Conservation (phyloP, 2,888 invertebrate genomes). For the Athetis lepigone region DNA sequence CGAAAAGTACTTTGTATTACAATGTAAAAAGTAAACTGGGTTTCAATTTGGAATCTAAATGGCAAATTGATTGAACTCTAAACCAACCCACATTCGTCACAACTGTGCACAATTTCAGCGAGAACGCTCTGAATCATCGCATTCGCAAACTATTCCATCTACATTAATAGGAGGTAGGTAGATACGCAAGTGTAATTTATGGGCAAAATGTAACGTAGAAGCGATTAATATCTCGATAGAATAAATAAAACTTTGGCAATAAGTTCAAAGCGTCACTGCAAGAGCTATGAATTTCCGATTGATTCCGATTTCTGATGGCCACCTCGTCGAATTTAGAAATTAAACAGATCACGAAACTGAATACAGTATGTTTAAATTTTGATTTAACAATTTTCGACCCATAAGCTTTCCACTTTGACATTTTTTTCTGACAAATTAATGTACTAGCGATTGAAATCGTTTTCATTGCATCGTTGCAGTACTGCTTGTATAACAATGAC, state of each 20-base stretch:
- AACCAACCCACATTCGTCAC: background rate
- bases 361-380: constrained; percentile 2
- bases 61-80: background rate
- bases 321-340: background rate
- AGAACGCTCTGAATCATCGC: constrained; percentile 35
- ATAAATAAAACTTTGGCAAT: constrained; percentile 43
- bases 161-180: constrained; percentile 19
- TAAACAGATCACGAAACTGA: constrained; percentile 3
- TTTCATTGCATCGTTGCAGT: constrained; percentile 20
- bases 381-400: no score
- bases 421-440: no score
- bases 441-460: no score
- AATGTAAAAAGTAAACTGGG: background rate
- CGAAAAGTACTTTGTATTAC: no score
- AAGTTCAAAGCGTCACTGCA: constrained; percentile 33
- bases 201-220: constrained; percentile 7
- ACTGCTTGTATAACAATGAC: constrained; percentile 25
- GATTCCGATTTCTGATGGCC: constrained; percentile 12
- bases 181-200: constrained; percentile 42
- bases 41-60: background rate
- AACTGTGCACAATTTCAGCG: background rate
- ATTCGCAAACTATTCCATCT: constrained; percentile 22
- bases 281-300: constrained; percentile 31
- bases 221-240: constrained; percentile 8
- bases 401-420: no score